A percentile compares a stretch with the other conserved stretches of the same genome.
Evolutionary conservation across 2,113 vertebrate genomes (phyloP).

Genomic region (Callopanchax toddi): DNA sequence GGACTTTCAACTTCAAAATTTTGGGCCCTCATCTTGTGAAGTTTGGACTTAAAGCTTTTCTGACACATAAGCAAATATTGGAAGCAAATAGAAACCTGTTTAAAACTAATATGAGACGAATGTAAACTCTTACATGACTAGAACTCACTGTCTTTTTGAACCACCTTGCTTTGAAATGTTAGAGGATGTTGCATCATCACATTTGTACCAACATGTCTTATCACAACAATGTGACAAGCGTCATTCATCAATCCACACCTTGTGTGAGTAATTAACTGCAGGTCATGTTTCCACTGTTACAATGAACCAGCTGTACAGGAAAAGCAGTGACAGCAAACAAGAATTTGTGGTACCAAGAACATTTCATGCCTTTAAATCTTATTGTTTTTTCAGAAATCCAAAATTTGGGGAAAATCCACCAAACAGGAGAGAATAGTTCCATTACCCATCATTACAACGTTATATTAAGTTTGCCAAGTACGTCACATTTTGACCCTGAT

Average conservation of each 20-base stretch:
- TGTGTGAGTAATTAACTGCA: slow-evolving; percentile 15
- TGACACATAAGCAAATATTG: no score
- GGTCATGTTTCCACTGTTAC: not conserved
- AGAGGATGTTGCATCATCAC: slow-evolving; percentile 20
- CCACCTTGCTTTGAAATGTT: not conserved
- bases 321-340: no score
- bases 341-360: not conserved
- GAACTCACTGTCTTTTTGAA: not conserved
- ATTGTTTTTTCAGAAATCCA: no score
- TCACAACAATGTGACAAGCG: slow-evolving; percentile 2
- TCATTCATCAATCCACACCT: slow-evolving; percentile 36
- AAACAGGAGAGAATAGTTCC: not conserved
- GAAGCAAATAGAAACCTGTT: not conserved
- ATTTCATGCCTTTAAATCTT: no score
- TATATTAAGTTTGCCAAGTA: slow-evolving; percentile 22
- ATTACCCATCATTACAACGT: not conserved
- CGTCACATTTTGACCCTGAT: slow-evolving; percentile 52
- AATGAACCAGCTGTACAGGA: not conserved
- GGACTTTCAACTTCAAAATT: no score
- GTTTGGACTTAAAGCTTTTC: no score
- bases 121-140: not conserved
- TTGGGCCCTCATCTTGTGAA: no score
- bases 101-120: not conserved
- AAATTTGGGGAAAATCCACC: no score
- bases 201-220: slow-evolving; percentile 10